A percentile compares a stretch with the other conserved stretches of the same genome.
Conservation (phyloP, 2,888 invertebrate genomes). For the Apomyelois bistriatella region DNA sequence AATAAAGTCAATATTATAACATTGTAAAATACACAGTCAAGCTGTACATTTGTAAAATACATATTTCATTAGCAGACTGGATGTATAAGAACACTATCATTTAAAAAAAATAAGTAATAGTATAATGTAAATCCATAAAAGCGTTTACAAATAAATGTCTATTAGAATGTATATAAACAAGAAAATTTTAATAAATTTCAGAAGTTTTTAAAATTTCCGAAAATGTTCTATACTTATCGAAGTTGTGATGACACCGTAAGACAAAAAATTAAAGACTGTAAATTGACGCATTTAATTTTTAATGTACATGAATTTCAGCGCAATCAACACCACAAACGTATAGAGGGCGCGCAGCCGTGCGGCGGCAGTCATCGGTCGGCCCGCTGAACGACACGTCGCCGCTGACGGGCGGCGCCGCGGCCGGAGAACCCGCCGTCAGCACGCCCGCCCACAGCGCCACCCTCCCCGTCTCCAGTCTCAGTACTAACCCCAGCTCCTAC, state of each 20-base stretch:
- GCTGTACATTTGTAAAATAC: slow-evolving; percentile 3
- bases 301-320: slow-evolving; percentile 60
- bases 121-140: too few relatives aligned
- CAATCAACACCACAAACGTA: slow-evolving; percentile 82
- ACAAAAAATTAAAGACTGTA: not conserved
- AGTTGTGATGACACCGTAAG: too few relatives aligned
- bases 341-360: slow-evolving; percentile 79
- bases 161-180: too few relatives aligned
- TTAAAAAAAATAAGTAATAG: not conserved
- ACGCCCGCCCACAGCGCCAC: slow-evolving; percentile 73
- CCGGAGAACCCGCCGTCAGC: slow-evolving; percentile 64
- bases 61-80: not conserved
- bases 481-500: slow-evolving; percentile 78
- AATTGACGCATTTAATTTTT: not conserved
- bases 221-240: too few relatives aligned
- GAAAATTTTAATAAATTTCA: too few relatives aligned
- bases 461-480: slow-evolving; percentile 76
- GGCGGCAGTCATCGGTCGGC: slow-evolving; percentile 82
- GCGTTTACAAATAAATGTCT: too few relatives aligned
- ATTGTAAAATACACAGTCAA: not conserved
- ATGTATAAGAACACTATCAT: not conserved
- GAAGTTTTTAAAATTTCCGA: too few relatives aligned
- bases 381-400: slow-evolving; percentile 79
- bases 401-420: slow-evolving; percentile 54
- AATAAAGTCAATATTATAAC: slow-evolving; percentile 11